These are phyloP conservation scores for Andrena flavipes DNA, from an alignment of 2,888 invertebrate species.

Conservation along the genomic window DNA sequence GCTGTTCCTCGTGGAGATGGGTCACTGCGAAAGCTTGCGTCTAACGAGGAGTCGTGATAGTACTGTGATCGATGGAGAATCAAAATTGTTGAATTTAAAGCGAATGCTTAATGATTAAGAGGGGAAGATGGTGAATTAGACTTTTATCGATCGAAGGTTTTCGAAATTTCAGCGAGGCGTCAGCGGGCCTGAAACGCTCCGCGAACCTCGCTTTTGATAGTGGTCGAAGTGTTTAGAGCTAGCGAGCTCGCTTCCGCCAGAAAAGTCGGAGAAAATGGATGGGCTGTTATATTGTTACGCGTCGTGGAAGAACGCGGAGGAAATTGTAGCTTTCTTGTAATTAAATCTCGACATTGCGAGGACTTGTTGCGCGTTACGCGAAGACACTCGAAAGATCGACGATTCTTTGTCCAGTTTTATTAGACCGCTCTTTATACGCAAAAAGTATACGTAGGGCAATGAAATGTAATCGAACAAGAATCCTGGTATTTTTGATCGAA, in stretches of 20 bases:
- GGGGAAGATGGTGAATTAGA: neutral
- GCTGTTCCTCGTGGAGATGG: neutral
- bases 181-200: no score
- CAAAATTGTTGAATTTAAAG: constrained; percentile 27
- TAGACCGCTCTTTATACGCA: constrained; percentile 61
- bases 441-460: constrained; percentile 53
- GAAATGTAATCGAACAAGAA: neutral
- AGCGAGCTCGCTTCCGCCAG: constrained; percentile 5
- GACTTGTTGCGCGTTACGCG: constrained; percentile 10
- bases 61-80: constrained; percentile 51
- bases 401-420: constrained; percentile 61
- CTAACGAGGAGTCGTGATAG: constrained; percentile 26
- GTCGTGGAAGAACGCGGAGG: constrained; percentile 18
- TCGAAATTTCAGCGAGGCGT: neutral
- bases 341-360: neutral
- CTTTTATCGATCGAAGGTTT: neutral
- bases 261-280: neutral
- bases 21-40: neutral
- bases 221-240: neutral
- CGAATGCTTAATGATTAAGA: neutral
- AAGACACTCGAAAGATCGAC: constrained; percentile 69
- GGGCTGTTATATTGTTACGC: neutral
- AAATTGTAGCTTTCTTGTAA: constrained; percentile 44
- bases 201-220: neutral
- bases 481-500: neutral